Conservation (phyloP, 2,797 vertebrate genomes). For the Chiroxiphia lanceolata region DNA sequence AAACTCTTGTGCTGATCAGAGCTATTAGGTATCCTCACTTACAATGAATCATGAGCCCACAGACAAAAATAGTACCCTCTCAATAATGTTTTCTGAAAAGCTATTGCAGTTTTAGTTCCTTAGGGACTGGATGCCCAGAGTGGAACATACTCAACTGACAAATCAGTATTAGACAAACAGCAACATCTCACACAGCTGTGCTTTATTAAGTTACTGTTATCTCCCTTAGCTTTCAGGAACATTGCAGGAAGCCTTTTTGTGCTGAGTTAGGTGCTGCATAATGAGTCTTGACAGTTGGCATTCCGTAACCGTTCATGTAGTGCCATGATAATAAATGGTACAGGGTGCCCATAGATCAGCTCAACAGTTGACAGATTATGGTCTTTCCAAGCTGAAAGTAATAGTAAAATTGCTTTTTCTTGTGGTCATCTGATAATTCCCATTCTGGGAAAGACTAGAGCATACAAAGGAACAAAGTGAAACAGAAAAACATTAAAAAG, state of each 20-base stretch:
- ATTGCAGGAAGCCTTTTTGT: neutral
- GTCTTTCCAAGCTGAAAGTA: neutral
- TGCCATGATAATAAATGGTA: neutral
- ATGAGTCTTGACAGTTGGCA: neutral
- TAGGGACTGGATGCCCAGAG: neutral
- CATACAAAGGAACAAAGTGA: neutral
- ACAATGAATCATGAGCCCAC: neutral
- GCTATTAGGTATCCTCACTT: neutral
- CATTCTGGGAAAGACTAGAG: neutral
- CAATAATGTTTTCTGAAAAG: neutral
- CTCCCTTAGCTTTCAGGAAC: neutral
- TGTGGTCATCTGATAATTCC: neutral
- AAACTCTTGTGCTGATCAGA: neutral
- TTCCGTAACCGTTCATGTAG: neutral
- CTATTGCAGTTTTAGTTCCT: neutral
- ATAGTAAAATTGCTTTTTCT: neutral
- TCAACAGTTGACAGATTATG: neutral
- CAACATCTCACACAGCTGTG: neutral
- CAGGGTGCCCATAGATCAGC: neutral
- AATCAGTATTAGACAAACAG: neutral
- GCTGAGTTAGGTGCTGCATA: neutral
- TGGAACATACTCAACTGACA: neutral
- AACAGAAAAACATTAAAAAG: neutral
- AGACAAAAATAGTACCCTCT: neutral
- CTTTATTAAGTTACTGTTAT: neutral